phyloP scores from a whole-genome alignment of 2,113 vertebrate genomes.

The Connochaetes taurinus region DNA sequence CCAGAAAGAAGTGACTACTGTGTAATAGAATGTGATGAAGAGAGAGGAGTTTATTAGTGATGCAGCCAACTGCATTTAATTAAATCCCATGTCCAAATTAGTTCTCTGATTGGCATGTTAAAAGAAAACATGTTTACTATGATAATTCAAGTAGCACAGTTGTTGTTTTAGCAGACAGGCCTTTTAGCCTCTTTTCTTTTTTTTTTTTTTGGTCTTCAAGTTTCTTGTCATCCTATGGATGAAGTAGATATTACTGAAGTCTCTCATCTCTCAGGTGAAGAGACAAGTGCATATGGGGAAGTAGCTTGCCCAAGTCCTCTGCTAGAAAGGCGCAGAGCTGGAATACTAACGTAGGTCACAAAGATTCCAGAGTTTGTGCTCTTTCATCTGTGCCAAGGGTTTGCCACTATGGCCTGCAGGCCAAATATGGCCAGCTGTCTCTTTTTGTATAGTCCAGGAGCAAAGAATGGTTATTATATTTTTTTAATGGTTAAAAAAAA shows the following conservation, averaged over 20 bases:
- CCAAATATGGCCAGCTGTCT: background rate
- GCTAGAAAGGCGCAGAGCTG: background rate
- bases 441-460: background rate
- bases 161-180: background rate
- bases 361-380: background rate
- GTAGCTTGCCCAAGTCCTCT: background rate
- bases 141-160: constrained; percentile 31
- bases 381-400: background rate
- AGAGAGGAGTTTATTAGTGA: constrained; percentile 40
- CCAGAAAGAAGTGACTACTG: constrained; percentile 55
- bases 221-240: background rate
- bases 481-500: constrained; percentile 4
- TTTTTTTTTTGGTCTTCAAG: background rate
- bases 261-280: background rate
- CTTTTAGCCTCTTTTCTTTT: background rate
- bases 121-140: constrained; percentile 62
- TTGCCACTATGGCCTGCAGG: background rate
- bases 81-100: constrained; percentile 65
- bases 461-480: background rate
- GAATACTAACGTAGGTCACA: background rate
- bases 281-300: background rate
- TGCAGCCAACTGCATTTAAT: constrained; percentile 53
- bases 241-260: background rate
- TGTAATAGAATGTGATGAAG: constrained; percentile 54
- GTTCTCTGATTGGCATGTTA: constrained; percentile 55